A percentile compares a stretch with the other conserved stretches of the same genome.
Evolutionary conservation across 2,113 vertebrate genomes (phyloP).

Genomic region (Notarius quadriscutis): DNA sequence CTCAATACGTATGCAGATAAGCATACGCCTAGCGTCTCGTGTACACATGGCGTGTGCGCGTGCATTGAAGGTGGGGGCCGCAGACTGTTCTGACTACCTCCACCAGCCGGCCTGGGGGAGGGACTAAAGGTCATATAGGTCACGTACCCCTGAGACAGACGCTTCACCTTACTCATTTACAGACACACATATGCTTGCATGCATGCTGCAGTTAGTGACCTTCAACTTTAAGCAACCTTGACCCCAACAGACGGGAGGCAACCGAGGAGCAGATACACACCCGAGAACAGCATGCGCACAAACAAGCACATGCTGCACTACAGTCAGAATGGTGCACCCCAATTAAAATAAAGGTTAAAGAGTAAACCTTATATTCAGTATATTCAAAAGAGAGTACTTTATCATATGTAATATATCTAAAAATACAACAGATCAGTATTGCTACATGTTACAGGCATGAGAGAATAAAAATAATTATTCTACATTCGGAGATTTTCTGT

Average conservation of each 20-base stretch:
- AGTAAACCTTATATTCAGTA: not conserved
- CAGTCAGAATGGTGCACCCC: not conserved
- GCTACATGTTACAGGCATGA: not conserved
- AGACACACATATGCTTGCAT: conserved; percentile 11
- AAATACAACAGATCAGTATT: not conserved
- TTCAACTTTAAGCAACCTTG: conserved; percentile 74
- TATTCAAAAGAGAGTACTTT: not conserved
- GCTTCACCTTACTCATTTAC: conserved; percentile 60
- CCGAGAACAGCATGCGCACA: conserved; percentile 44
- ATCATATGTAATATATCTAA: not conserved
- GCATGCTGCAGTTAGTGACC: conserved; percentile 67
- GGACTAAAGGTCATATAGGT: conserved; percentile 48
- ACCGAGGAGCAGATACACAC: conserved; percentile 62
- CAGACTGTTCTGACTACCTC: conserved; percentile 58
- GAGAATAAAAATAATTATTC: not conserved
- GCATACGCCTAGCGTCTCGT: conserved; percentile 62
- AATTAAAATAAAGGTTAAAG: conserved; percentile 5
- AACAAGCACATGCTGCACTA: not conserved
- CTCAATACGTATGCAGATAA: conserved; percentile 84
- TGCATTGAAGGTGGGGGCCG: conserved; percentile 47
- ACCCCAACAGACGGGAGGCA: conserved; percentile 70
- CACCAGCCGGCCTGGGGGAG: conserved; percentile 61
- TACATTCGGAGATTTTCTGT: not conserved
- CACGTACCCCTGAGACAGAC: conserved; percentile 62
- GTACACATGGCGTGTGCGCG: conserved; percentile 40